Conservation (phyloP, 2,797 vertebrate genomes). For the Lagodon rhomboides region DNA sequence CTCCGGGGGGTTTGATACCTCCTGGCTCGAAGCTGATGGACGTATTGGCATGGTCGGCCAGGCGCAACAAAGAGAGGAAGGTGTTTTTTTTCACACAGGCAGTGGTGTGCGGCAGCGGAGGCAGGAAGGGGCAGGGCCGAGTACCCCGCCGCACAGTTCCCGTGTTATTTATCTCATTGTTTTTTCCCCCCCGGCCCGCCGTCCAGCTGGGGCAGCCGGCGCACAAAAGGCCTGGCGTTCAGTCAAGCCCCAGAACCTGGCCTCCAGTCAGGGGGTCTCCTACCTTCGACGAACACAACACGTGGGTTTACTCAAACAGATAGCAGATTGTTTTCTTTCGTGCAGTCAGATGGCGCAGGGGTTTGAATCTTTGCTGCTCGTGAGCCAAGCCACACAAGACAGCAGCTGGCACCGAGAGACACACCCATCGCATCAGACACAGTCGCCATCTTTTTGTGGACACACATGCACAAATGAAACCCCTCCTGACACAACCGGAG, state of each 20-base stretch:
- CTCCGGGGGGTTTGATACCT: constrained; percentile 21
- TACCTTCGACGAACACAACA: constrained; percentile 46
- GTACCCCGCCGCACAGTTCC: constrained; percentile 76
- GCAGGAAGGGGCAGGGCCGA: constrained; percentile 84
- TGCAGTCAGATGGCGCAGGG: constrained; percentile 26
- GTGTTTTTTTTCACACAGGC: constrained; percentile 63
- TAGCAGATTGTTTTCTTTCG: constrained; percentile 35
- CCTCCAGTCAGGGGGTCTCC: constrained; percentile 41
- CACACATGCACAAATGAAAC: constrained; percentile 31
- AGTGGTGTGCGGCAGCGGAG: constrained; percentile 62
- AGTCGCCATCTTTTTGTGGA: constrained; percentile 43
- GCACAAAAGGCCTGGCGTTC: constrained; percentile 71
- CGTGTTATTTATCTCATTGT: constrained; percentile 82
- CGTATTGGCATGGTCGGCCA: constrained; percentile 74
- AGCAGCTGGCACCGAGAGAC: constrained; percentile 56
- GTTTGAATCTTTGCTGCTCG: constrained; percentile 22
- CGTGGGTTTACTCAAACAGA: constrained; percentile 30
- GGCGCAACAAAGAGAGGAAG: constrained; percentile 87
- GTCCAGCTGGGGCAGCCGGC: constrained; percentile 72
- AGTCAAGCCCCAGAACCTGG: constrained; percentile 58
- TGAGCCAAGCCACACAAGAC: constrained; percentile 28
- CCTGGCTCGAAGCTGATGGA: constrained; percentile 65
- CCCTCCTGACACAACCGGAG: constrained; percentile 7
- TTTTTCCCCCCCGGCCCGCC: constrained; percentile 44
- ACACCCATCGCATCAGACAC: constrained; percentile 64